A percentile compares a stretch with the other conserved stretches of the same genome.
phyloP scores from a whole-genome alignment of 2,113 vertebrate species.

The Mesitornis unicolor region DNA sequence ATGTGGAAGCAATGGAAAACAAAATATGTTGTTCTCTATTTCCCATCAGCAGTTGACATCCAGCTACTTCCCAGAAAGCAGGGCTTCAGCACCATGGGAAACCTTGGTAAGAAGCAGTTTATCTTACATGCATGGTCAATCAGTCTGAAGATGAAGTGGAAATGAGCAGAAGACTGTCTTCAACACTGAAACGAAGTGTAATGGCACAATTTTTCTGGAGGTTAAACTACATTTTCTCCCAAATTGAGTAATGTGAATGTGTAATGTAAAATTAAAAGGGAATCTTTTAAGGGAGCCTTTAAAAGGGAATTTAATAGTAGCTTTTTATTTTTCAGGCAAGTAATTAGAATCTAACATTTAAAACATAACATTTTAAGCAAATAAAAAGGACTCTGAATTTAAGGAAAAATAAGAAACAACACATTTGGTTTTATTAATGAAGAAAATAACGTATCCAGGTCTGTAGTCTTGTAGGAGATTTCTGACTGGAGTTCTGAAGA shows the following conservation, averaged over 20 bases:
- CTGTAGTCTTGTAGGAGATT: not conserved
- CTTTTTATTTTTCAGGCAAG: not conserved
- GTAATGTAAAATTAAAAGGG: not conserved
- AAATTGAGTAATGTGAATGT: not conserved
- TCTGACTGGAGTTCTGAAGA: not conserved
- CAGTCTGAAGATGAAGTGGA: not conserved
- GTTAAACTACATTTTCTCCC: not conserved
- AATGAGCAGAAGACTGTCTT: not conserved
- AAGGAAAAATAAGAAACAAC: not conserved
- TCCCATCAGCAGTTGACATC: too few species aligned
- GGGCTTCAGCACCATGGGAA: not conserved
- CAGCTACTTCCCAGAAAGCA: too few species aligned
- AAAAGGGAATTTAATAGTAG: not conserved
- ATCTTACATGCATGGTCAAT: not conserved
- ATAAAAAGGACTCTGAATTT: not conserved
- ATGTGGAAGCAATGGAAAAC: too few species aligned
- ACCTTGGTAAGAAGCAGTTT: not conserved
- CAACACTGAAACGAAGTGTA: not conserved
- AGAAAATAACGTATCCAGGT: not conserved
- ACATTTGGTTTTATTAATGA: not conserved
- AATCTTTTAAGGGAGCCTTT: too few species aligned
- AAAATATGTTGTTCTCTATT: too few species aligned
- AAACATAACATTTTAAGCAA: not conserved
- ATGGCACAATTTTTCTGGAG: not conserved
- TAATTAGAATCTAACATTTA: not conserved